Conservation (phyloP, 2,113 vertebrate species). For the Macaca mulatta region DNA sequence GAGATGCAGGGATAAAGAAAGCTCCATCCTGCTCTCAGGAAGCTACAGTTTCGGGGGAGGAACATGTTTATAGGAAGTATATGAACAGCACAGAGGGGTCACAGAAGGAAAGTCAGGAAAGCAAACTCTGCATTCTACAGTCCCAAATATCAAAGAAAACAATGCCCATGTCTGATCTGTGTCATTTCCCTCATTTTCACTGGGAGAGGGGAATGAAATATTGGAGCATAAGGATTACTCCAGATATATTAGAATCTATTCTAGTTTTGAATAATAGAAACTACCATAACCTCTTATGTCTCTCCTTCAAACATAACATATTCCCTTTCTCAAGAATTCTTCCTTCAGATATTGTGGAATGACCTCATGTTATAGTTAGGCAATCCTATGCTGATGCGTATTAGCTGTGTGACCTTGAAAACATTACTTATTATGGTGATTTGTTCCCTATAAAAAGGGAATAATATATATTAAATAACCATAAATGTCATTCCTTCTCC, state of each 20-base stretch:
- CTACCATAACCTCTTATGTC: not conserved
- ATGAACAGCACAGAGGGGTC: not conserved
- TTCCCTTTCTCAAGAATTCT: constrained; percentile 10
- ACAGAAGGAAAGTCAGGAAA: not conserved
- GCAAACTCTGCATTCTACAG: not conserved
- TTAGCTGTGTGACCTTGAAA: not conserved
- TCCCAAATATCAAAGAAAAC: not conserved
- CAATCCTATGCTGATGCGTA: not conserved
- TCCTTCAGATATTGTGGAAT: not conserved
- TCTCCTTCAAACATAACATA: not conserved
- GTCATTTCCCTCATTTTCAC: not conserved
- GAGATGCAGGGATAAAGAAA: not conserved
- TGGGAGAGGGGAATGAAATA: not conserved
- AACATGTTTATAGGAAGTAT: not conserved
- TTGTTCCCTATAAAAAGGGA: not conserved
- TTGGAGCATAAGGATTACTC: not conserved
- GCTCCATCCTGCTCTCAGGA: not conserved
- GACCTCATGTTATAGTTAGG: not conserved
- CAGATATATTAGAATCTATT: not conserved
- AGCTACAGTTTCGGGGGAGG: not conserved
- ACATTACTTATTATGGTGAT: not conserved
- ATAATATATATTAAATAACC: not conserved
- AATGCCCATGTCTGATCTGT: not conserved
- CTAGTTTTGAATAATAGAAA: not conserved
- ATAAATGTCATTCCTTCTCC: not conserved